Conservation (phyloP, 2,888 invertebrate species). For the Sclerodermus sp. region DNA sequence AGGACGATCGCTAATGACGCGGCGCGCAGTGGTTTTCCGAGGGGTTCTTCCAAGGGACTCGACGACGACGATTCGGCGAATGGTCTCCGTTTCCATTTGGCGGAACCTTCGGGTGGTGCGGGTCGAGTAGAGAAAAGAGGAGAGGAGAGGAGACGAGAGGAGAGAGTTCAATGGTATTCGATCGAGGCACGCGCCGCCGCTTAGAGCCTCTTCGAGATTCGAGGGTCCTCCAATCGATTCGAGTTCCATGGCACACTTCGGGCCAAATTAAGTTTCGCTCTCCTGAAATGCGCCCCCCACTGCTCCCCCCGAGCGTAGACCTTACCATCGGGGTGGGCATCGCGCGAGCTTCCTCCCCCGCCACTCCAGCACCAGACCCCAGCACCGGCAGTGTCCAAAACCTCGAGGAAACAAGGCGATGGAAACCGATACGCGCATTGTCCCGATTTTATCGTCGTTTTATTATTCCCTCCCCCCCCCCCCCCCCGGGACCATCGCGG, state of each 20-base stretch:
- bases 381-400: background rate
- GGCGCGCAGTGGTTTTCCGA: no score
- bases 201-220: conserved; percentile 37
- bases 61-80: no score
- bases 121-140: no score
- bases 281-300: conserved; percentile 41
- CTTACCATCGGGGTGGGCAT: background rate
- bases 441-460: no score
- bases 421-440: no score
- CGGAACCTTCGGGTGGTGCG: no score
- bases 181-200: conserved; percentile 45
- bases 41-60: no score
- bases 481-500: conserved; percentile 13
- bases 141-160: background rate
- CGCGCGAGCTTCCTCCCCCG: background rate
- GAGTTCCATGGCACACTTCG: conserved; percentile 49
- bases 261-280: conserved; percentile 52
- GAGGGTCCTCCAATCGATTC: conserved; percentile 52
- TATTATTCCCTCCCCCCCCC: no score
- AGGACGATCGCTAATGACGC: no score
- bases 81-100: no score
- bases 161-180: conserved; percentile 32
- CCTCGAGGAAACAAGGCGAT: background rate
- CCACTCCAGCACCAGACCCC: background rate
- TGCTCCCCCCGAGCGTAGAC: background rate